Conservation (phyloP, 1,140 invertebrate species). For the Dinothrombium tinctorium region DNA sequence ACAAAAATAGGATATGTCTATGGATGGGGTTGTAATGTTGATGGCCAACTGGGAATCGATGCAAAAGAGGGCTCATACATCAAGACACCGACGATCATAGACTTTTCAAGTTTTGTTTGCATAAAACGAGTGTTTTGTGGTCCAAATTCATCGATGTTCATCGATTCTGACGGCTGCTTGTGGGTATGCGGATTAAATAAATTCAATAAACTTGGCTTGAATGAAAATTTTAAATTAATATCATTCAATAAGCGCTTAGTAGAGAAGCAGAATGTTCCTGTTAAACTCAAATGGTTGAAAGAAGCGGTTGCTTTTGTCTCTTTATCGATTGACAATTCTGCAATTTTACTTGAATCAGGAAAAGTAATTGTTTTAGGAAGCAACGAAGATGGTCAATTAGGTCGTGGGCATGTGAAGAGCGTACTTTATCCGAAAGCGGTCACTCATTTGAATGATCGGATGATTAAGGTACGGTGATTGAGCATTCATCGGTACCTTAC, state of each 20-base stretch:
- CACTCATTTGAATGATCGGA: no score
- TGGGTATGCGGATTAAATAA: slow-evolving; percentile 40
- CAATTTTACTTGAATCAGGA: not conserved
- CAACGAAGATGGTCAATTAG: no score
- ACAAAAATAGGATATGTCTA: slow-evolving; percentile 34
- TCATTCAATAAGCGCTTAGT: no score
- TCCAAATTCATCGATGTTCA: slow-evolving; percentile 34
- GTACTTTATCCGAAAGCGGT: no score
- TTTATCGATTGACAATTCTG: no score
- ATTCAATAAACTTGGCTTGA: slow-evolving; percentile 40
- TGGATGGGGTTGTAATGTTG: slow-evolving; percentile 38
- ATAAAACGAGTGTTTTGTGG: slow-evolving; percentile 34
- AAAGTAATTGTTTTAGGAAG: not conserved
- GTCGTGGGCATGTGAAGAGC: no score
- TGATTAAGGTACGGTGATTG: no score
- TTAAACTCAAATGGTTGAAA: no score
- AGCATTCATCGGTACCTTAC: no score
- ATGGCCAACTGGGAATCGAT: slow-evolving; percentile 38
- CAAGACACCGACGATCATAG: slow-evolving; percentile 22
- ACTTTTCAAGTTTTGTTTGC: slow-evolving; percentile 25
- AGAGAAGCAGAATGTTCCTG: no score
- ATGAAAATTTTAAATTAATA: slow-evolving; percentile 23
- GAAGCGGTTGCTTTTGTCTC: no score
- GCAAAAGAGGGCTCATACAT: slow-evolving; percentile 25
- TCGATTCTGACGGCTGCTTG: slow-evolving; percentile 35